A percentile compares a stretch with the other conserved stretches of the same genome.
Evolutionary conservation across 2,888 invertebrate species (phyloP).

Genomic region (Dryobota labecula): DNA sequence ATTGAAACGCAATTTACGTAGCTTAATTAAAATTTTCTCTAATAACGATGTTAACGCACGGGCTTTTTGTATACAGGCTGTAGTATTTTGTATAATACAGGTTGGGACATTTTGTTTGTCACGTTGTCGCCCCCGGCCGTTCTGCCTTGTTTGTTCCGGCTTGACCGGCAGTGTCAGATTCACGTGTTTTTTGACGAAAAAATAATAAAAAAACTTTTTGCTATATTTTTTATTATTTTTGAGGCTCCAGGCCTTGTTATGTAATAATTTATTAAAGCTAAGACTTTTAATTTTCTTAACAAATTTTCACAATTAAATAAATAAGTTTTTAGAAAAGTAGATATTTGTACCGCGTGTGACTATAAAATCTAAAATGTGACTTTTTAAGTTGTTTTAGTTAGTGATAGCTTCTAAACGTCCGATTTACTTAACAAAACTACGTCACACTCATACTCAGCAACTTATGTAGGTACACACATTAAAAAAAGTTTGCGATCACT

Average conservation of each 20-base stretch:
- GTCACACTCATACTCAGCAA: not conserved
- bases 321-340: not conserved
- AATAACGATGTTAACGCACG: slow-evolving; percentile 61
- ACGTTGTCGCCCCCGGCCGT: slow-evolving; percentile 63
- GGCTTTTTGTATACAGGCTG: slow-evolving; percentile 50
- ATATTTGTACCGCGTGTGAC: not conserved
- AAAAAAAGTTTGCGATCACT: too few species aligned
- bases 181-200: slow-evolving; percentile 47
- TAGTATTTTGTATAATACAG: slow-evolving; percentile 37
- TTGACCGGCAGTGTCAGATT: slow-evolving; percentile 61
- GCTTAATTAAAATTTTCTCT: slow-evolving; percentile 65
- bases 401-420: not conserved
- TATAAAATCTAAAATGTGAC: not conserved
- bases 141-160: slow-evolving; percentile 65
- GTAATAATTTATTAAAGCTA: not conserved
- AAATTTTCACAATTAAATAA: too few species aligned
- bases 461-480: too few species aligned
- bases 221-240: not conserved
- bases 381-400: not conserved
- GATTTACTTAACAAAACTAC: not conserved
- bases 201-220: slow-evolving; percentile 7
- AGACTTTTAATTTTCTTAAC: not conserved
- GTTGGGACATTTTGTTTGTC: slow-evolving; percentile 61
- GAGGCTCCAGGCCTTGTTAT: not conserved
- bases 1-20: slow-evolving; percentile 61